Conservation (phyloP, 1,140 invertebrate genomes). For the Drosophila truncata region DNA sequence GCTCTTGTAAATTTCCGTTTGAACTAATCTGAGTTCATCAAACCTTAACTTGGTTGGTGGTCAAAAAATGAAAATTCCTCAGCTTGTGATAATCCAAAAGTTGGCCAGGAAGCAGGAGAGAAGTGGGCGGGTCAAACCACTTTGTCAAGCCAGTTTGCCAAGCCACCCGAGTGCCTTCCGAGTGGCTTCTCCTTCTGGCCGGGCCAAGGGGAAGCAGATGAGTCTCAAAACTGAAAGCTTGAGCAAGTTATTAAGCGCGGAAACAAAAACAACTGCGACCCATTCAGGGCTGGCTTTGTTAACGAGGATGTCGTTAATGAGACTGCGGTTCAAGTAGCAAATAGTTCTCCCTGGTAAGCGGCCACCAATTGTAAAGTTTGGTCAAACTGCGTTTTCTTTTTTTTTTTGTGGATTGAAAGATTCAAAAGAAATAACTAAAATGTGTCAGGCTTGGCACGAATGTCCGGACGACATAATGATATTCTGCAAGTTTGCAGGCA, state of each 20-base stretch:
- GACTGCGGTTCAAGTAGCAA: conserved; percentile 38
- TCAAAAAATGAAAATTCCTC: conserved; percentile 7
- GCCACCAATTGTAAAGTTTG: conserved; percentile 14
- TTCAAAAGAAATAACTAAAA: conserved; percentile 17
- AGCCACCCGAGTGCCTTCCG: conserved; percentile 16
- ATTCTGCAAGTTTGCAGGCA: conserved; percentile 41
- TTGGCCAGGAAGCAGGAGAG: not conserved
- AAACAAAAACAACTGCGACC: conserved; percentile 46
- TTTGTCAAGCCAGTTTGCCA: conserved; percentile 28
- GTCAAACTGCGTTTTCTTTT: not conserved
- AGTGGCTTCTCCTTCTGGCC: conserved; percentile 18
- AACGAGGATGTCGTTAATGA: conserved; percentile 55
- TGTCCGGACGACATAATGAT: conserved; percentile 36
- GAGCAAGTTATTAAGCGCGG: conserved; percentile 48
- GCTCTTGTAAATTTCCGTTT: not conserved
- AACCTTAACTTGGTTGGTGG: conserved; percentile 5
- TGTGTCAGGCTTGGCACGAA: conserved; percentile 6
- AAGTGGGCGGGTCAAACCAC: conserved; percentile 9
- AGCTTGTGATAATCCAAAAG: conserved; percentile 14
- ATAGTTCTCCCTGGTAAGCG: conserved; percentile 33
- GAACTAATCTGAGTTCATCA: not conserved
- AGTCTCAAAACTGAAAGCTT: conserved; percentile 37
- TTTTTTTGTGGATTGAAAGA: too few species aligned
- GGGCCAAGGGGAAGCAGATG: conserved; percentile 12
- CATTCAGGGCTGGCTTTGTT: conserved; percentile 53